phyloP scores from a whole-genome alignment of 2,888 invertebrate genomes.

The Pristionchus japonicus region DNA sequence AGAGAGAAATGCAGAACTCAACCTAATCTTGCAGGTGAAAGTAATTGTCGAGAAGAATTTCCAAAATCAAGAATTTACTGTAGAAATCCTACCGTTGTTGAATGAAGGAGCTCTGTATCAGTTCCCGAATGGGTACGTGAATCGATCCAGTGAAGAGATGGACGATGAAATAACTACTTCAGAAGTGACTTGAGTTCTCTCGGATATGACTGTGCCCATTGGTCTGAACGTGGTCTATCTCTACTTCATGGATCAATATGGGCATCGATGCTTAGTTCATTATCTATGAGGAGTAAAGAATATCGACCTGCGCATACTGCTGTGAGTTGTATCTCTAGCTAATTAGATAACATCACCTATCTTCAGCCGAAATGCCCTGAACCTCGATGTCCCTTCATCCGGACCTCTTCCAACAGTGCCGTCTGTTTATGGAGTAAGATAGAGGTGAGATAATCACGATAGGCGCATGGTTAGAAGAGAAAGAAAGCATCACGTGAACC shows the following conservation, averaged over 20 bases:
- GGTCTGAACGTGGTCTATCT: constrained; percentile 62
- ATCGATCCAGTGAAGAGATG: background rate
- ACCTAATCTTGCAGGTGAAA: constrained; percentile 54
- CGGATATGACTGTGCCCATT: constrained; percentile 66
- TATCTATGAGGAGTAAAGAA: background rate
- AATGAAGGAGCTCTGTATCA: constrained; percentile 58
- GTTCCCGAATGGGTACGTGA: constrained; percentile 62
- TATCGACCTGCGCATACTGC: constrained; percentile 39
- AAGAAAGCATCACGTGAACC: too few species aligned
- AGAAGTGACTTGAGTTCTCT: constrained; percentile 60
- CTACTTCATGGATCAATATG: constrained; percentile 59
- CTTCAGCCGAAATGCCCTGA: constrained; percentile 57
- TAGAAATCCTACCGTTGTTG: constrained; percentile 61
- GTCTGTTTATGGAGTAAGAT: constrained; percentile 60
- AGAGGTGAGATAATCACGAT: too few species aligned
- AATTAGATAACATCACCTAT: background rate
- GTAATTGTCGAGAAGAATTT: constrained; percentile 63
- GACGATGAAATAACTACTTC: background rate
- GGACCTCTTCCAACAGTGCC: constrained; percentile 59
- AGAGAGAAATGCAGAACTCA: background rate
- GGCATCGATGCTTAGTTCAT: constrained; percentile 56
- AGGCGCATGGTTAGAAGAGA: too few species aligned
- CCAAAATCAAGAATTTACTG: constrained; percentile 56
- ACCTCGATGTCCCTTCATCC: constrained; percentile 62
- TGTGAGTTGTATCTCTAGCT: background rate